Evolutionary conservation across 2,888 invertebrate species (phyloP).

Genomic region (Lycia hirtaria): DNA sequence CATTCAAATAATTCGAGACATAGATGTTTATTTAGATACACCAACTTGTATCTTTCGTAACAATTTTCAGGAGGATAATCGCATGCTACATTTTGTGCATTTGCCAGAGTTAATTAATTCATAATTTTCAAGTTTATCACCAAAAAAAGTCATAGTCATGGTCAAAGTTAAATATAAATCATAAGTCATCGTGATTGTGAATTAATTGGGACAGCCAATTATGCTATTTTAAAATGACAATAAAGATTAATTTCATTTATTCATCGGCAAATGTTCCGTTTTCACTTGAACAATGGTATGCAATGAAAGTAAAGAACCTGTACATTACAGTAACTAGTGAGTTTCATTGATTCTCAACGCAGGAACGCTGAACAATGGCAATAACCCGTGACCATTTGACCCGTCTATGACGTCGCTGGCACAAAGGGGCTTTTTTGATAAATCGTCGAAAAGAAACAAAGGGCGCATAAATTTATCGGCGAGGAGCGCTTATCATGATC

Average conservation of each 20-base stretch:
- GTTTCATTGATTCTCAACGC: constrained; percentile 29
- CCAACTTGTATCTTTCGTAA: no score
- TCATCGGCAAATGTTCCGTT: neutral
- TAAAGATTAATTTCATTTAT: neutral
- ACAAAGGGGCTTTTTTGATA: constrained; percentile 75
- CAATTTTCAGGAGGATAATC: no score
- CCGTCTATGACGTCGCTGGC: constrained; percentile 54
- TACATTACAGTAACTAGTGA: constrained; percentile 16
- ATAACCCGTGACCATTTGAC: constrained; percentile 54
- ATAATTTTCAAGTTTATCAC: no score
- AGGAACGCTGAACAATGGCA: constrained; percentile 35
- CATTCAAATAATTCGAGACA: constrained; percentile 18
- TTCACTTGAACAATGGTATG: neutral
- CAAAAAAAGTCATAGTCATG: no score
- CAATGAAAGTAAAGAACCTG: constrained; percentile 12
- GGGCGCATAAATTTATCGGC: constrained; percentile 80
- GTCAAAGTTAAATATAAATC: no score
- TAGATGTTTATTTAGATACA: neutral
- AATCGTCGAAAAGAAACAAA: constrained; percentile 82
- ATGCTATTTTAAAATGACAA: no score
- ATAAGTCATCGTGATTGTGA: no score
- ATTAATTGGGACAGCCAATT: no score
- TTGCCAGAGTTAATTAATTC: no score
- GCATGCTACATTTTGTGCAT: no score
- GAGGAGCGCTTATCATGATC: constrained; percentile 77